Evolutionary conservation across 1,140 invertebrate species (phyloP).

Genomic region (Drosophila ambigua): DNA sequence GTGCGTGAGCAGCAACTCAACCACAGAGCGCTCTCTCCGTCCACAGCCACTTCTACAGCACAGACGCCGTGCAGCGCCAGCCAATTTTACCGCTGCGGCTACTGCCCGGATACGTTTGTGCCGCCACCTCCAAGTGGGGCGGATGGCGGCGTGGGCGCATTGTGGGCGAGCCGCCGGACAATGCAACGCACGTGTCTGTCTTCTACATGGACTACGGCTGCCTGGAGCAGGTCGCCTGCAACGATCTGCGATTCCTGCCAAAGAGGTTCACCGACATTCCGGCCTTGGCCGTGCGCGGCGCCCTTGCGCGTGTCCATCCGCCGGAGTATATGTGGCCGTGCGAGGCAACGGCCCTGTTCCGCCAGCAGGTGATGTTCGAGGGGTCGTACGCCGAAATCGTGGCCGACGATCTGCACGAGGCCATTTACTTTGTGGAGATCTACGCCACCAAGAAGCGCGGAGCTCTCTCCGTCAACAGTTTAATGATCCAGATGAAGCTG

Average conservation of each 20-base stretch:
- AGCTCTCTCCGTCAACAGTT: neutral
- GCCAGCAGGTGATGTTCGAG: neutral
- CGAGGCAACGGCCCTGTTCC: neutral
- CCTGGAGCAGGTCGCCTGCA: neutral
- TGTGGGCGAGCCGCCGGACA: neutral
- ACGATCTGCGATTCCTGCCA: slow-evolving; percentile 24
- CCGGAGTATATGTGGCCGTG: slow-evolving; percentile 35
- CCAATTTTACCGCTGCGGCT: neutral
- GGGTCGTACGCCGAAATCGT: slow-evolving; percentile 4
- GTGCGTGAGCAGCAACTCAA: no score
- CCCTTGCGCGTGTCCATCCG: slow-evolving; percentile 40
- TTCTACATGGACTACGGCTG: slow-evolving; percentile 42
- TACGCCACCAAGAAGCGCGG: neutral
- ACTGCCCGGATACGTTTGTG: slow-evolving; percentile 34
- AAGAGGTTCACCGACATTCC: neutral
- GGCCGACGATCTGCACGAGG: slow-evolving; percentile 25
- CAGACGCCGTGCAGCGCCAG: no score
- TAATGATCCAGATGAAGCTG: slow-evolving; percentile 14
- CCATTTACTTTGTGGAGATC: slow-evolving; percentile 24
- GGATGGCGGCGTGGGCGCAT: slow-evolving; percentile 42
- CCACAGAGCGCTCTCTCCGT: no score
- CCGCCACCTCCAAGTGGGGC: neutral
- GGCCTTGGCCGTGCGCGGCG: slow-evolving; percentile 28
- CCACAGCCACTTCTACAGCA: no score
- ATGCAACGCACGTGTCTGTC: neutral